Evolutionary conservation across 2,888 invertebrate species (phyloP).

Genomic region (Fragum fragum): DNA sequence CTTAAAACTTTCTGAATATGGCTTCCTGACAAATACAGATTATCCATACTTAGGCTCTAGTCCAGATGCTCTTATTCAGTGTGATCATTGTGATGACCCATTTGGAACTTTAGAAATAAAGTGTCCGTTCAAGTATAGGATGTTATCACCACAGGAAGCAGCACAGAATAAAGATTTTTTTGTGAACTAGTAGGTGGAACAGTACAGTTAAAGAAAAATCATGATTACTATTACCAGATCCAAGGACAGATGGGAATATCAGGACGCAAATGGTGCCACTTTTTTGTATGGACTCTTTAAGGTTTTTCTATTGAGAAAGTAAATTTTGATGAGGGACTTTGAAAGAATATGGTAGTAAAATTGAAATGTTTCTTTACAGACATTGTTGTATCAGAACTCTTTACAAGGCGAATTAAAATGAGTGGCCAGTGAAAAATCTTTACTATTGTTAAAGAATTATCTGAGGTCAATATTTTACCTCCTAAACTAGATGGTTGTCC

Average conservation of each 20-base stretch:
- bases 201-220: conserved; percentile 25
- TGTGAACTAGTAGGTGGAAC: conserved; percentile 28
- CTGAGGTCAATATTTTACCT: no score
- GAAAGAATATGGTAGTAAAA: conserved; percentile 29
- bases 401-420: conserved; percentile 27
- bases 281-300: conserved; percentile 40
- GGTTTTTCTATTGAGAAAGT: conserved; percentile 39
- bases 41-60: conserved; percentile 42
- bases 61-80: conserved; percentile 49
- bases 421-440: no score
- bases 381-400: conserved; percentile 40
- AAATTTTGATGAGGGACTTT: conserved; percentile 36
- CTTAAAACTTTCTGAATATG: conserved; percentile 7
- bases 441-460: no score
- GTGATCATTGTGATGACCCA: not conserved
- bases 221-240: conserved; percentile 42
- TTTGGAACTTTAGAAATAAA: conserved; percentile 46
- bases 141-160: not conserved
- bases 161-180: conserved; percentile 17
- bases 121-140: conserved; percentile 37
- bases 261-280: conserved; percentile 42
- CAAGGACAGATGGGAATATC: conserved; percentile 44
- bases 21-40: conserved; percentile 21
- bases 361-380: conserved; percentile 31
- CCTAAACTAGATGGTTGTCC: no score